Percentiles rank a stretch among this genome's conserved stretches.
Evolutionary conservation across 2,888 invertebrate genomes (phyloP).

Genomic region (Tolmerus cingulatus): DNA sequence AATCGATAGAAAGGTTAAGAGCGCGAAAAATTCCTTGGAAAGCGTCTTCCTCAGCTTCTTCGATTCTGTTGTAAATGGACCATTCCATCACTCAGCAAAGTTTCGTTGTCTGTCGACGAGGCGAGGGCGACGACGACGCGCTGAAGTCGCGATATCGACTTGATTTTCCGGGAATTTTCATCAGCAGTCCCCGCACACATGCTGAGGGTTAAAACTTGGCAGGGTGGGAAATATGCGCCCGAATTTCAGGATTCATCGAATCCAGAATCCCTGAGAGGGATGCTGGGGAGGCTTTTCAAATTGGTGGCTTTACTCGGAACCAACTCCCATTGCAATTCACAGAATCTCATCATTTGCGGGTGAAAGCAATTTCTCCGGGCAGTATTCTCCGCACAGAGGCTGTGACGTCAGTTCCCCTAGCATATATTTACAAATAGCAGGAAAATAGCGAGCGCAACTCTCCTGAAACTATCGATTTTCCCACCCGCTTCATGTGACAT

Average conservation of each 20-base stretch:
- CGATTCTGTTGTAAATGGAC: not conserved
- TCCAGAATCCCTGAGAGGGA: not conserved
- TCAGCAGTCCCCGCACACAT: conserved; percentile 43
- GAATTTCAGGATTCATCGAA: not conserved
- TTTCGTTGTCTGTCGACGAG: not conserved
- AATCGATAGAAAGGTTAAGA: not conserved
- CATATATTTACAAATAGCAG: not conserved
- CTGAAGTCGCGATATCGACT: conserved; percentile 21
- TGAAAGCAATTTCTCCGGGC: not conserved
- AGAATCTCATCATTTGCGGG: not conserved
- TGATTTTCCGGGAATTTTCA: conserved; percentile 46
- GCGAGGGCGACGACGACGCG: not conserved
- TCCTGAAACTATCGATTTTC: not conserved
- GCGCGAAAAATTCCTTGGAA: conserved; percentile 16
- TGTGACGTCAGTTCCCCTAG: conserved; percentile 43
- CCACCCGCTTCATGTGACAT: not conserved
- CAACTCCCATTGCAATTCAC: not conserved
- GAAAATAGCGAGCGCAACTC: not conserved
- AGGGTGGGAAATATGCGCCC: conserved; percentile 23
- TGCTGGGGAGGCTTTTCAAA: not conserved
- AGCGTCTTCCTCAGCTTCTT: not conserved
- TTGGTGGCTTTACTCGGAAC: not conserved
- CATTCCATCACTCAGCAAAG: conserved; percentile 14
- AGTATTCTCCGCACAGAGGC: not conserved
- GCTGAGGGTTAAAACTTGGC: conserved; percentile 13